Percentiles rank a stretch among this genome's conserved stretches.
Evolutionary conservation across 2,113 vertebrate species (phyloP).

Genomic region (Sitta europaea): DNA sequence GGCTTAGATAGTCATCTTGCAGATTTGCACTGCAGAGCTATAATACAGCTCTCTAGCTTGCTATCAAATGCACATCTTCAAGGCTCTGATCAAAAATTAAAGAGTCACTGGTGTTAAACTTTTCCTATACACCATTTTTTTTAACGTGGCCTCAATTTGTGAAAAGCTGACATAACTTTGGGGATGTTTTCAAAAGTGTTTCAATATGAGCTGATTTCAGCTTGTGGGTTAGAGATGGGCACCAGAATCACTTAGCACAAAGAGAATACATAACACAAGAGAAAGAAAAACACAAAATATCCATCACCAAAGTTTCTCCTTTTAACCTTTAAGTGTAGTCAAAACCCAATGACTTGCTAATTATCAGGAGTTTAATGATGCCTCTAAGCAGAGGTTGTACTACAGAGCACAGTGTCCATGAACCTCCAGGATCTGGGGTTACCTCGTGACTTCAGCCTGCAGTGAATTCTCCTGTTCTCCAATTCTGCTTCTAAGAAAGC

Average conservation of each 20-base stretch:
- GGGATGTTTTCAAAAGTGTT: neutral
- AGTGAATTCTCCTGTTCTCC: slow-evolving; percentile 18
- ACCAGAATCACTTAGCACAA: neutral
- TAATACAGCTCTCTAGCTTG: neutral
- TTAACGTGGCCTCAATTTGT: neutral
- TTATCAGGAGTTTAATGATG: slow-evolving; percentile 48
- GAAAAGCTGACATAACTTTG: neutral
- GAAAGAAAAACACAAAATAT: slow-evolving; percentile 42
- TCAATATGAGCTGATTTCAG: neutral
- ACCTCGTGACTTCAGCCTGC: neutral
- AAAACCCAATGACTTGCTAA: slow-evolving; percentile 42
- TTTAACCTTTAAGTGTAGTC: slow-evolving; percentile 59
- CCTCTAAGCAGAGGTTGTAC: slow-evolving; percentile 18
- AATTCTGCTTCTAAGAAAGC: slow-evolving; percentile 3
- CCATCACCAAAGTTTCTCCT: slow-evolving; percentile 5
- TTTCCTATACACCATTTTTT: neutral
- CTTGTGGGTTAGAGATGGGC: neutral
- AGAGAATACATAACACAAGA: slow-evolving; percentile 15
- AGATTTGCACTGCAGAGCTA: neutral
- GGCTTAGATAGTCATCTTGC: neutral
- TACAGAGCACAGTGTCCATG: neutral
- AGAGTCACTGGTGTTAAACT: neutral
- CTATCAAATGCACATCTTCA: neutral
- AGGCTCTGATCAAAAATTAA: neutral
- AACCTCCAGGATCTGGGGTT: slow-evolving; percentile 15